Conservation (phyloP, 2,888 invertebrate species). For the Elegia similella region DNA sequence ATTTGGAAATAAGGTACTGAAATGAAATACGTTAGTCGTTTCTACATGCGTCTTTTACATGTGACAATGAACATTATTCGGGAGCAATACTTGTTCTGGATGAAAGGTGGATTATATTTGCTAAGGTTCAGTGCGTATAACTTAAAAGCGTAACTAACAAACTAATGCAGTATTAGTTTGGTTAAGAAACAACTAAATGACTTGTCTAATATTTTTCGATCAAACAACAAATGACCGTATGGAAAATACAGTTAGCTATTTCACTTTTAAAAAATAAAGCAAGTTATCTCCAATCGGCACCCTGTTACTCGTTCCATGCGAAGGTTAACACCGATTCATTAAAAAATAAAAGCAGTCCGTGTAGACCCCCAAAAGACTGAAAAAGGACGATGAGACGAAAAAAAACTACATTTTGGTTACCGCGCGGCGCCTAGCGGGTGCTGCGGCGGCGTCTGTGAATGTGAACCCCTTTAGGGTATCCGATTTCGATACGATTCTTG, state of each 20-base stretch:
- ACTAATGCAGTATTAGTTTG: too few relatives aligned
- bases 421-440: conserved; percentile 78
- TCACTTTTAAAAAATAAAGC: conserved; percentile 27
- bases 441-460: conserved; percentile 76
- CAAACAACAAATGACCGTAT: neutral
- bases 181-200: too few relatives aligned
- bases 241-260: neutral
- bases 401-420: conserved; percentile 74
- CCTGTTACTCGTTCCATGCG: conserved; percentile 76
- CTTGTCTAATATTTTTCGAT: neutral
- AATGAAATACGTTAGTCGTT: too few relatives aligned
- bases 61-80: too few relatives aligned
- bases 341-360: conserved; percentile 62
- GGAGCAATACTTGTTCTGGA: too few relatives aligned
- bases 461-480: conserved; percentile 51
- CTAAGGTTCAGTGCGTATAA: too few relatives aligned
- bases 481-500: conserved; percentile 33
- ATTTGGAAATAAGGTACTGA: too few relatives aligned
- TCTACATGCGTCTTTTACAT: too few relatives aligned
- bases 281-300: conserved; percentile 78
- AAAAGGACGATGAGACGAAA: conserved; percentile 63
- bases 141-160: too few relatives aligned
- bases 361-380: conserved; percentile 79
- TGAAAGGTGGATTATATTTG: too few relatives aligned
- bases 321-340: conserved; percentile 81